Percentiles rank a stretch among this genome's conserved stretches.
Conservation (phyloP, 2,888 invertebrate genomes). For the Galeruca laticollis region DNA sequence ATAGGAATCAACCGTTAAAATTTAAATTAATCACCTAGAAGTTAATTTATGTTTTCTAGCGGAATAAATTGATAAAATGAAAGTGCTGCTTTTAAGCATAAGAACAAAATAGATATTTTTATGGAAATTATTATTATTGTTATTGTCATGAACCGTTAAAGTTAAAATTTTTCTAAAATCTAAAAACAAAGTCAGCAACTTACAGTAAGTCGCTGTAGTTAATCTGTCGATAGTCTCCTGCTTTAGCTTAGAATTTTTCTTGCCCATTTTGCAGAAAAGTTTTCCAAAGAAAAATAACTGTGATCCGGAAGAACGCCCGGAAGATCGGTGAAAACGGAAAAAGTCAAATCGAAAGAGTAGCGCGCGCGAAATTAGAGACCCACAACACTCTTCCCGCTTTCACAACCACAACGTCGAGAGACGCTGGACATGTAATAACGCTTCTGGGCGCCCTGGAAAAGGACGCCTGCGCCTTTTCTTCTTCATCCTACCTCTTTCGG, state of each 20-base stretch:
- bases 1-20: no score
- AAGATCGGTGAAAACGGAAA: conserved; percentile 20
- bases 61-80: no score
- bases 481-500: neutral
- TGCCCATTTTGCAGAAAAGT: conserved; percentile 77
- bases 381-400: conserved; percentile 19
- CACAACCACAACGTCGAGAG: conserved; percentile 11
- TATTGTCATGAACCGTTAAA: neutral
- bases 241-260: conserved; percentile 96
- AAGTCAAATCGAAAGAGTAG: conserved; percentile 23
- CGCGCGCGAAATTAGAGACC: conserved; percentile 33
- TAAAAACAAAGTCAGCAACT: conserved; percentile 67
- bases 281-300: neutral
- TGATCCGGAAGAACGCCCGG: neutral
- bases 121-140: neutral
- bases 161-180: conserved; percentile 16
- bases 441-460: conserved; percentile 10
- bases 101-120: no score
- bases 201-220: conserved; percentile 94
- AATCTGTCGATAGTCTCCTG: conserved; percentile 94
- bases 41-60: no score
- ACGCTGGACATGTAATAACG: conserved; percentile 20
- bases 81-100: no score
- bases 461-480: conserved; percentile 50
- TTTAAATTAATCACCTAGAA: no score